Base-by-base conservation (phyloP, 2,888 invertebrate species). In the Lasioglossum vierecki region DNA sequence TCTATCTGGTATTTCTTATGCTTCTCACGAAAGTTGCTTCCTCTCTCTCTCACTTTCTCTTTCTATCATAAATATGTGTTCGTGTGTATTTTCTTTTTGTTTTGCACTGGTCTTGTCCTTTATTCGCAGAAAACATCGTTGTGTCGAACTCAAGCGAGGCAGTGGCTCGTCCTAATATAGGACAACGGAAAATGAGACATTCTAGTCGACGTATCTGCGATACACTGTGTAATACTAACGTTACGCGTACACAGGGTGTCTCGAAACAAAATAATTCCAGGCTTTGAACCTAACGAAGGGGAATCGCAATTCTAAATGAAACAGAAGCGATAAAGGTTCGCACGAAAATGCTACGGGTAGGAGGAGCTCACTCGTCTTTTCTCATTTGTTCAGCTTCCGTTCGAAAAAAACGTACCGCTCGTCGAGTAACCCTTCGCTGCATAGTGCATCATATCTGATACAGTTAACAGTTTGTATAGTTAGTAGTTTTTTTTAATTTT, bases 121-220 rank as follows among this genome's bases (percentile, higher is more conserved):
- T 39, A 6, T 60, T 35, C 44, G 39, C 57, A 26, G 74, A 41
- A 26, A 73, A 53, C 66, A 53, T 73, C 49, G 66, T 72, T 72
- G 79, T 46, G 30, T 73, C 41, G 39, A 72, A 35, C 49, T 53
- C 79, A 66, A 66, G 71, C 49, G 53, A 73, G 68, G 49, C n/a
- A 66, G 70, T 70, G 70, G n/a, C 70, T 39, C 44, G 75, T 79
- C 84, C 84, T 83, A 84, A 84, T 83, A 83, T 84, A 84, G 84
- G 84, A 83, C 79, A 78, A 35, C 60, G 70, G 26, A 75, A 35
- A 70, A 41, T 11, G 41, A 70, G 39, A 41, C 41, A 57, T 75
- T 41, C 57, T 75, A 41, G 39, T 70, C n/a, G n/a, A 70, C 41
- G 41, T 68, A 68, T 35, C 39, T n/a, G 41, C 70, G 41, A n/a